These are phyloP conservation scores for Theropithecus gelada DNA, from an alignment of 2,113 vertebrate genomes.

Conservation along the genomic window DNA sequence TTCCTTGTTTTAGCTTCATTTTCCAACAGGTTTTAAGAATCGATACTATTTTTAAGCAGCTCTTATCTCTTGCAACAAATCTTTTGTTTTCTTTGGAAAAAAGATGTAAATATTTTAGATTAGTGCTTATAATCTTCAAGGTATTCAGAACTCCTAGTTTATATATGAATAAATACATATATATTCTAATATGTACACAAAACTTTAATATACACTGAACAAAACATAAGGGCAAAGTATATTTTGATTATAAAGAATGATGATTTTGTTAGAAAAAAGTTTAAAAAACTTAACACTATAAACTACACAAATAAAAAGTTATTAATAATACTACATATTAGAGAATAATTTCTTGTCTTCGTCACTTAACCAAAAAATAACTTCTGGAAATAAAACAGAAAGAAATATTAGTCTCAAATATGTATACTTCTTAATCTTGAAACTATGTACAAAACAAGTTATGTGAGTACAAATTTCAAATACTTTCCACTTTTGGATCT, in stretches of 20 bases:
- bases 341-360: neutral
- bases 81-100: neutral
- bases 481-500: neutral
- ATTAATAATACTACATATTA: neutral
- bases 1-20: conserved; percentile 25
- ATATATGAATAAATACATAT: neutral
- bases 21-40: conserved; percentile 60
- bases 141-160: neutral
- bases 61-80: conserved; percentile 6
- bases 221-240: neutral
- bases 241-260: neutral
- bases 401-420: neutral
- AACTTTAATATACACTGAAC: neutral
- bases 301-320: neutral
- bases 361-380: conserved; percentile 21
- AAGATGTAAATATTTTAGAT: neutral
- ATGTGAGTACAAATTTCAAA: conserved; percentile 33
- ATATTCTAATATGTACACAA: conserved; percentile 8
- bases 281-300: neutral
- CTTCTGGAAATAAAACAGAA: conserved; percentile 29
- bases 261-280: neutral
- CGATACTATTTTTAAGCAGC: neutral
- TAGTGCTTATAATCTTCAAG: neutral
- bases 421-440: conserved; percentile 50
- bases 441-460: conserved; percentile 7